A percentile compares a stretch with the other conserved stretches of the same genome.
These are phyloP conservation scores for Tetragonisca angustula DNA, from an alignment of 2,888 invertebrate genomes.

Conservation along the genomic window DNA sequence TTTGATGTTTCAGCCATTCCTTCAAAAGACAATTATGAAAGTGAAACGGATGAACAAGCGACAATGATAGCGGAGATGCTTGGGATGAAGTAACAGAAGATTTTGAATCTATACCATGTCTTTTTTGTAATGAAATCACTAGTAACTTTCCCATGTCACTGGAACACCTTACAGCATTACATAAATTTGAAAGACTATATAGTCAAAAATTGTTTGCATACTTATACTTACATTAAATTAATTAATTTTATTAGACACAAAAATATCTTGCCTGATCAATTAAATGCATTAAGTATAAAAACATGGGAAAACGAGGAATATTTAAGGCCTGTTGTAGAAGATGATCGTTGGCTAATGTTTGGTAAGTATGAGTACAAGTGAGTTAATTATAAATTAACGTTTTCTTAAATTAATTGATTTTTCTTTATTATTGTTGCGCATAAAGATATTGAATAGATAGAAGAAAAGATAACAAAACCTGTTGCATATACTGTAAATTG, in stretches of 20 bases:
- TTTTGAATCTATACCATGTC: constrained; percentile 86
- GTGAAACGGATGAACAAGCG: constrained; percentile 71
- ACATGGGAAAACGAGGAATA: constrained; percentile 92
- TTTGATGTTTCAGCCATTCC: constrained; percentile 20
- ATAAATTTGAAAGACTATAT: constrained; percentile 89
- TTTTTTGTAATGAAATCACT: constrained; percentile 89
- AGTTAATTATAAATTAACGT: neutral
- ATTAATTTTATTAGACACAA: constrained; percentile 91
- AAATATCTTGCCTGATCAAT: constrained; percentile 86
- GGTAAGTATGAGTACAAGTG: constrained; percentile 85
- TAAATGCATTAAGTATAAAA: constrained; percentile 85
- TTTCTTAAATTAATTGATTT: neutral
- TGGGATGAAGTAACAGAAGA: constrained; percentile 86
- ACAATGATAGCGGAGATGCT: constrained; percentile 84
- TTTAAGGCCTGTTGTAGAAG: constrained; percentile 89
- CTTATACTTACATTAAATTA: constrained; percentile 92
- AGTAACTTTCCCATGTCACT: constrained; percentile 88
- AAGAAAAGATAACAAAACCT: constrained; percentile 81
- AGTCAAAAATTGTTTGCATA: constrained; percentile 90
- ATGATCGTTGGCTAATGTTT: constrained; percentile 93
- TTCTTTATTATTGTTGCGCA: constrained; percentile 26
- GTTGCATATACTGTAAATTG: constrained; percentile 86
- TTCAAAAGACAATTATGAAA: constrained; percentile 48
- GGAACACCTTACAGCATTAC: constrained; percentile 88
- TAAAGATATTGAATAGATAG: constrained; percentile 77